Conservation (phyloP, 2,888 invertebrate genomes). For the Dynastes tityus region DNA sequence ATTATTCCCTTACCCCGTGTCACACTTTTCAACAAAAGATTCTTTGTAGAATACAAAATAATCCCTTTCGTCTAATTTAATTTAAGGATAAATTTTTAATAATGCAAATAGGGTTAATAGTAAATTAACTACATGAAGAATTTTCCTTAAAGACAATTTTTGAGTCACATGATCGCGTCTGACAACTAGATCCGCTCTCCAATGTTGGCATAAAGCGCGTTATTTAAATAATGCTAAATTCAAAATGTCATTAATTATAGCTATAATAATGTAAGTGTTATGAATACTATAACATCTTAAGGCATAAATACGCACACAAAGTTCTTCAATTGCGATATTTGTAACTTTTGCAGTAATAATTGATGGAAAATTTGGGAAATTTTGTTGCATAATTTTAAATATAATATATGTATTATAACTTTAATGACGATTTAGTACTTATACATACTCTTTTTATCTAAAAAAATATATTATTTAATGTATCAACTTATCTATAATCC, state of each 20-base stretch:
- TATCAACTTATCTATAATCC: conserved; percentile 19
- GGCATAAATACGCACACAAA: too few species aligned
- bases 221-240: conserved; percentile 6
- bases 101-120: background rate
- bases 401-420: background rate
- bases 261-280: background rate
- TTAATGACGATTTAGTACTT: background rate
- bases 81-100: conserved; percentile 1
- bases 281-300: background rate
- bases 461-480: conserved; percentile 10
- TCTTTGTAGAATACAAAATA: background rate
- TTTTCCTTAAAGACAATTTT: conserved; percentile 27
- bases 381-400: conserved; percentile 34
- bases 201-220: conserved; percentile 17
- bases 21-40: background rate
- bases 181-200: conserved; percentile 36
- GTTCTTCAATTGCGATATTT: too few species aligned
- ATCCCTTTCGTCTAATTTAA: background rate
- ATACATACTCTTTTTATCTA: conserved; percentile 8
- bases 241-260: background rate
- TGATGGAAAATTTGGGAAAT: conserved; percentile 2
- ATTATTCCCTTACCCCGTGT: conserved; percentile 21
- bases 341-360: too few species aligned
- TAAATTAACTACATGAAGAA: background rate
- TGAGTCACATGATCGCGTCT: conserved; percentile 46